A percentile compares a stretch with the other conserved stretches of the same genome.
Evolutionary conservation across 2,797 vertebrate species (phyloP).

Genomic region (Spinus pinus): DNA sequence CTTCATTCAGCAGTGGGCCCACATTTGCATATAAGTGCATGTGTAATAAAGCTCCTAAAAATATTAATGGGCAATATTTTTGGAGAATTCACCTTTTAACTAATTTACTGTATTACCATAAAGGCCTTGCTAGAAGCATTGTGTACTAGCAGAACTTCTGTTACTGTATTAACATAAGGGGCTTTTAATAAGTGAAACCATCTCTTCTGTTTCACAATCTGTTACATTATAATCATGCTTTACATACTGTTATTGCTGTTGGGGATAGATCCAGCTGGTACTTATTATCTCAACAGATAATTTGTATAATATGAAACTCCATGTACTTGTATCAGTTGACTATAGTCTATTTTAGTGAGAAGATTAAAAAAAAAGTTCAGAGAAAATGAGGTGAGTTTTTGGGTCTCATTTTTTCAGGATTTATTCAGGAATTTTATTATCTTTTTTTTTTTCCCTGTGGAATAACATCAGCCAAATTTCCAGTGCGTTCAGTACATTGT

Average conservation of each 20-base stretch:
- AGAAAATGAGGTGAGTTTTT: not conserved
- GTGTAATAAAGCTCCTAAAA: not conserved
- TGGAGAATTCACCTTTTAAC: not conserved
- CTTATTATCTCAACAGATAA: slow-evolving; percentile 42
- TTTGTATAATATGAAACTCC: not conserved
- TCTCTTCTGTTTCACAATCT: slow-evolving; percentile 52
- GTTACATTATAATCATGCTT: slow-evolving; percentile 31
- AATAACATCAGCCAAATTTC: not conserved
- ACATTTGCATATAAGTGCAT: not conserved
- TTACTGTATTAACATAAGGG: slow-evolving; percentile 28
- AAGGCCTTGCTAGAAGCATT: not conserved
- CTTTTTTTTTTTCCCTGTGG: not conserved
- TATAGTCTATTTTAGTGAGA: not conserved
- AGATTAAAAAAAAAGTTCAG: not conserved
- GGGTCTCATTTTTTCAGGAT: not conserved
- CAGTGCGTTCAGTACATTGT: not conserved
- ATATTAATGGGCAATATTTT: not conserved
- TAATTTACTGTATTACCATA: not conserved
- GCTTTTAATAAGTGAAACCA: not conserved
- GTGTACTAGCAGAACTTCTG: not conserved
- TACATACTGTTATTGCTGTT: slow-evolving; percentile 29
- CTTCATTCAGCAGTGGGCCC: not conserved
- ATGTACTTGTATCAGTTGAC: not conserved
- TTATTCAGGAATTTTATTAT: not conserved
- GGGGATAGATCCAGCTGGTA: slow-evolving; percentile 61